Percentiles rank a stretch among this genome's conserved stretches.
Conservation (phyloP, 1,140 invertebrate genomes). For the Danaus melanippus region DNA sequence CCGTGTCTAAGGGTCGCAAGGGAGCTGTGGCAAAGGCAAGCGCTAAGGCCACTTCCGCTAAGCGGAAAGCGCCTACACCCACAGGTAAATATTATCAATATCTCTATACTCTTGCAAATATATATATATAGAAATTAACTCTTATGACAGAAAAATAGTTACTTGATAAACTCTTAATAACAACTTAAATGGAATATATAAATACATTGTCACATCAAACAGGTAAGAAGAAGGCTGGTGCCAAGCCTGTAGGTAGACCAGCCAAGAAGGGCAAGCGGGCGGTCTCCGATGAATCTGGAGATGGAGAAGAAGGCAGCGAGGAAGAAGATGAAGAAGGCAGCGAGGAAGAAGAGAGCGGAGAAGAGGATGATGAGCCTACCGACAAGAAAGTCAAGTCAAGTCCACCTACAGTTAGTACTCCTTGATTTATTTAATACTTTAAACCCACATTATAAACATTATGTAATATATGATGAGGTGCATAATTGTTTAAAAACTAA, state of each 20-base stretch:
- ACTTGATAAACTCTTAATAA: too few relatives aligned
- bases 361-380: conserved; percentile 59
- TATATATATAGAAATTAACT: too few relatives aligned
- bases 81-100: conserved; percentile 49
- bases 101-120: too few relatives aligned
- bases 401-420: conserved; percentile 59
- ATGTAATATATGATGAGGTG: too few relatives aligned
- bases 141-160: too few relatives aligned
- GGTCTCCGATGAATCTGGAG: conserved; percentile 70
- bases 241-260: conserved; percentile 33
- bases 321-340: conserved; percentile 52
- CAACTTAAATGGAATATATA: not conserved
- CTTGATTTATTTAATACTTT: too few relatives aligned
- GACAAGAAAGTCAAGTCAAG: conserved; percentile 68
- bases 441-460: too few relatives aligned
- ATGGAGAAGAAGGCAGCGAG: conserved; percentile 68
- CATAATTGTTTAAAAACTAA: too few relatives aligned
- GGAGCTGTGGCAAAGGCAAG: conserved; percentile 46
- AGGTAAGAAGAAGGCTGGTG: conserved; percentile 53
- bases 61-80: conserved; percentile 60
- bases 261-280: conserved; percentile 63
- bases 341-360: conserved; percentile 58
- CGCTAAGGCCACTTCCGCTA: conserved; percentile 56
- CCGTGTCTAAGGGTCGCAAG: conserved; percentile 52
- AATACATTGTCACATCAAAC: not conserved